These are phyloP conservation scores for Timandra comae DNA, from an alignment of 2,888 invertebrate genomes.

Conservation along the genomic window DNA sequence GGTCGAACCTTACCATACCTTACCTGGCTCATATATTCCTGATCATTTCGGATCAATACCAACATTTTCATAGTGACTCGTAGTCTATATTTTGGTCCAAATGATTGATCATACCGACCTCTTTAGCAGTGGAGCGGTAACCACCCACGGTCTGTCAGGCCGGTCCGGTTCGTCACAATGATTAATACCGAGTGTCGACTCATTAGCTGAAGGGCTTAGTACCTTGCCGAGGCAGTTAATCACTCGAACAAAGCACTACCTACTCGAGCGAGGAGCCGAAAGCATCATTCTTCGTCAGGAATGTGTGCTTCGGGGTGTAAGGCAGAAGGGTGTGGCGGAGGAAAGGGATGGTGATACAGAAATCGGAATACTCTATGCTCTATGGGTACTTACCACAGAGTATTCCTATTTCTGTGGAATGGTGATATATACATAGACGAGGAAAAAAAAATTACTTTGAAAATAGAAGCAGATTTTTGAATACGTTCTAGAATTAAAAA, in stretches of 20 bases:
- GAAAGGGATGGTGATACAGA: no score
- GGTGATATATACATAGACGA: no score
- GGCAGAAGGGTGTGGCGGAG: constrained; percentile 20
- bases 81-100: constrained; percentile 1
- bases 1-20: no score
- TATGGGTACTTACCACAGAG: no score
- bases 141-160: constrained; percentile 63
- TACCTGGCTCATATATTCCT: no score
- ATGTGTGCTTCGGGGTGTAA: constrained; percentile 43
- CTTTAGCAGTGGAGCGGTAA: constrained; percentile 25
- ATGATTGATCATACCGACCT: constrained; percentile 20
- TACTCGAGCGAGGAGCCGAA: constrained; percentile 70
- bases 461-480: no score
- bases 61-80: no score
- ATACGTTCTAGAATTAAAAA: no score
- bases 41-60: no score
- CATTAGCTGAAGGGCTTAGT: constrained; percentile 76
- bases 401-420: no score
- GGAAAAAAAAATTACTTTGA: no score
- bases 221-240: constrained; percentile 66
- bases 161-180: constrained; percentile 66
- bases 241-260: constrained; percentile 75
- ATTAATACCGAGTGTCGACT: constrained; percentile 73
- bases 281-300: constrained; percentile 77
- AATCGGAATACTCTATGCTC: no score